A percentile compares a stretch with the other conserved stretches of the same genome.
These are phyloP conservation scores for Maniola hyperantus DNA, from an alignment of 2,888 invertebrate genomes.

Conservation along the genomic window DNA sequence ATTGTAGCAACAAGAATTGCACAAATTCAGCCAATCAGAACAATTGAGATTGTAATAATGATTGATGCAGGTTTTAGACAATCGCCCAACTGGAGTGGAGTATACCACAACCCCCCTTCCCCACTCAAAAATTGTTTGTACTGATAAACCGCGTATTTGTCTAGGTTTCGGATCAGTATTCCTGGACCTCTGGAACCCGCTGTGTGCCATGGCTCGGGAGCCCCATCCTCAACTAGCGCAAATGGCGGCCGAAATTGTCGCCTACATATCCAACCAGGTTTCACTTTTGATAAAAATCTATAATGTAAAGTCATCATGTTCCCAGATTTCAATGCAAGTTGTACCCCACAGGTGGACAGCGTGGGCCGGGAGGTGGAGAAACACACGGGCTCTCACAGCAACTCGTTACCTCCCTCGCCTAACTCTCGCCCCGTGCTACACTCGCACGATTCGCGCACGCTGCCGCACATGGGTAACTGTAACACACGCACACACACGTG, in stretches of 20 bases:
- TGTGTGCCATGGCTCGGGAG: conserved; percentile 91
- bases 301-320: not conserved
- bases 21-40: too few relatives aligned
- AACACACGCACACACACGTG: not conserved
- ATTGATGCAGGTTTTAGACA: too few relatives aligned
- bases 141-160: not conserved
- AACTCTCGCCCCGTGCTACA: conserved; percentile 72
- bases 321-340: not conserved
- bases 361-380: conserved; percentile 48
- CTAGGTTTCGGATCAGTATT: conserved; percentile 89
- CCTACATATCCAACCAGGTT: conserved; percentile 89
- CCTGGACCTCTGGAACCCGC: conserved; percentile 93
- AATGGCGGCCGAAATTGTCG: conserved; percentile 90
- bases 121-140: not conserved
- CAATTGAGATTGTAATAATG: too few relatives aligned
- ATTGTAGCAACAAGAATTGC: too few relatives aligned
- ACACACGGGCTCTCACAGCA: conserved; percentile 42
- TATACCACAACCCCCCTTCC: too few relatives aligned
- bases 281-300: not conserved
- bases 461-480: conserved; percentile 50
- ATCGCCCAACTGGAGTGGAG: too few relatives aligned
- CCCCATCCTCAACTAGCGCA: conserved; percentile 92
- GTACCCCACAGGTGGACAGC: conserved; percentile 58
- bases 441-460: conserved; percentile 56
- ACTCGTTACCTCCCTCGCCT: conserved; percentile 84